These are phyloP conservation scores for Macrophya annulata DNA, from an alignment of 2,888 invertebrate species.

Conservation along the genomic window DNA sequence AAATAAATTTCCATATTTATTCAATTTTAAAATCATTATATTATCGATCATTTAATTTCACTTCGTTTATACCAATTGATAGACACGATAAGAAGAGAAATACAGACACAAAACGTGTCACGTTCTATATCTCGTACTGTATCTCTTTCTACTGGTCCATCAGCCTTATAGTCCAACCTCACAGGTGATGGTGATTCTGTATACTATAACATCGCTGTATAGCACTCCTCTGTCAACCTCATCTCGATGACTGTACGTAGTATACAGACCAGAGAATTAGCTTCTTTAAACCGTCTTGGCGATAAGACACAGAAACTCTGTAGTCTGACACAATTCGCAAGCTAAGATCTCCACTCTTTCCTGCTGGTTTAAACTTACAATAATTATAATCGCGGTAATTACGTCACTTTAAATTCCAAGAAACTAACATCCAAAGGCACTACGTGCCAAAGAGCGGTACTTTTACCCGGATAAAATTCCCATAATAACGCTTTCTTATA, in stretches of 20 bases:
- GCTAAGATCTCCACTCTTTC: conserved; percentile 9
- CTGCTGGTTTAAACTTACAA: conserved; percentile 1
- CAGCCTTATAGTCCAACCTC: conserved; percentile 51
- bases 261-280: neutral
- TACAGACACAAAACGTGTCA: neutral
- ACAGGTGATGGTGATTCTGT: conserved; percentile 3
- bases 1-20: conserved; percentile 33
- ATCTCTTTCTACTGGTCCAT: conserved; percentile 46
- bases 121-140: neutral
- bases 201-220: neutral
- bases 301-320: conserved; percentile 21
- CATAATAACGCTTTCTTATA: neutral
- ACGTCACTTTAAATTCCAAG: conserved; percentile 14
- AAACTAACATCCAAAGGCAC: neutral
- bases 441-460: neutral
- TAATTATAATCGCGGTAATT: conserved; percentile 36
- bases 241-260: conserved; percentile 1
- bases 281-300: neutral
- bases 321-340: neutral
- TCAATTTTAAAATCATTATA: neutral
- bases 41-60: conserved; percentile 35
- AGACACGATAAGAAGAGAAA: neutral
- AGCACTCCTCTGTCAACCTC: conserved; percentile 49
- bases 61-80: neutral
- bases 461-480: neutral